A percentile compares a stretch with the other conserved stretches of the same genome.
Evolutionary conservation across 2,797 vertebrate species (phyloP).

Genomic region (Oceanodroma leucorhoa): DNA sequence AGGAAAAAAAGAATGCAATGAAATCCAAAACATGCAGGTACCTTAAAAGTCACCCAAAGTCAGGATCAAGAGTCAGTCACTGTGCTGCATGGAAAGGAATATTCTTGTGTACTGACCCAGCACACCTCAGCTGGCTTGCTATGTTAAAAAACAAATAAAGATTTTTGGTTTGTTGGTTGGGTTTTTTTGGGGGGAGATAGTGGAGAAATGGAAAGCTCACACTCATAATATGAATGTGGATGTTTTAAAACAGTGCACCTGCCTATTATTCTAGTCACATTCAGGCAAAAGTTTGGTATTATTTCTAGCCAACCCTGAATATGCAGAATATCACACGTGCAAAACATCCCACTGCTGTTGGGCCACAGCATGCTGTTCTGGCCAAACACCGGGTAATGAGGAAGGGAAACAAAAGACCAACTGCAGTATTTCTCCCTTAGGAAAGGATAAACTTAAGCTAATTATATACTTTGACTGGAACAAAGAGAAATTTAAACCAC

Average conservation of each 20-base stretch:
- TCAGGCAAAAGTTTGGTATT: background rate
- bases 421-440: background rate
- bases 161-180: background rate
- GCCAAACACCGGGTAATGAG: background rate
- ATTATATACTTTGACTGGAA: background rate
- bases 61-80: background rate
- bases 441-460: conserved; percentile 5
- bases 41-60: background rate
- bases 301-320: background rate
- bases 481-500: background rate
- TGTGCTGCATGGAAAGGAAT: background rate
- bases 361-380: background rate
- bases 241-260: background rate
- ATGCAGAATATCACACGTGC: fast-evolving
- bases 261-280: background rate
- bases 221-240: fast-evolving
- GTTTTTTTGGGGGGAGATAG: fast-evolving
- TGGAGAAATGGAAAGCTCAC: background rate
- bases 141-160: background rate
- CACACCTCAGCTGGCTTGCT: background rate
- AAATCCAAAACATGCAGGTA: background rate
- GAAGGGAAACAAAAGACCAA: background rate
- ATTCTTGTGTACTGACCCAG: background rate
- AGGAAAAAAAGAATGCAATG: background rate
- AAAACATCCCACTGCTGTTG: background rate